Evolutionary conservation across 2,888 invertebrate genomes (phyloP).

Genomic region (Stictocephala bisonia): DNA sequence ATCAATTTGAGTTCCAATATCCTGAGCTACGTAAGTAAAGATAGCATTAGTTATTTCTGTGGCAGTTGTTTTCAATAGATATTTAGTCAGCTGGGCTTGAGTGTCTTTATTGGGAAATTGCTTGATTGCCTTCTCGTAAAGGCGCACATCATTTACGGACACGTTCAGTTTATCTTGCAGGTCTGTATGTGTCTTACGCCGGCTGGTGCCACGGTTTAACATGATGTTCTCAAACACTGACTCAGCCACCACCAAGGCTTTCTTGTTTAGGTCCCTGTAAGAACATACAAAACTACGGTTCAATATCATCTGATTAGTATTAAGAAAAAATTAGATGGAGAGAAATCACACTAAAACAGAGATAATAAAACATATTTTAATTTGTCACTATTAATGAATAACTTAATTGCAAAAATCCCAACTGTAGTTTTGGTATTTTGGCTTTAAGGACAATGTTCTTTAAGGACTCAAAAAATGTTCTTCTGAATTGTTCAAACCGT

Average conservation of each 20-base stretch:
- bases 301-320: too few species aligned
- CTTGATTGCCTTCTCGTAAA: slow-evolving; percentile 83
- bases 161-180: slow-evolving; percentile 86
- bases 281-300: too few species aligned
- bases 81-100: slow-evolving; percentile 80
- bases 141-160: slow-evolving; percentile 77
- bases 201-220: slow-evolving; percentile 75
- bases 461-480: too few species aligned
- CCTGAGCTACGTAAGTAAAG: slow-evolving; percentile 81
- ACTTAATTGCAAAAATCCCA: too few species aligned
- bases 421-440: too few species aligned
- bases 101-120: slow-evolving; percentile 62
- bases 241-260: slow-evolving; percentile 75
- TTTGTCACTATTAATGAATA: too few species aligned
- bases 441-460: too few species aligned
- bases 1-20: slow-evolving; percentile 65
- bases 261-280: slow-evolving; percentile 75
- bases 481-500: too few species aligned
- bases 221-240: slow-evolving; percentile 79
- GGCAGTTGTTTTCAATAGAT: slow-evolving; percentile 85
- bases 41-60: slow-evolving; percentile 85
- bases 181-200: slow-evolving; percentile 83
- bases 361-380: too few species aligned
- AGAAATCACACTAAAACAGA: too few species aligned
- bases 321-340: too few species aligned